Evolutionary conservation across 1,140 invertebrate genomes (phyloP).

Genomic region (Hyles vespertilio): DNA sequence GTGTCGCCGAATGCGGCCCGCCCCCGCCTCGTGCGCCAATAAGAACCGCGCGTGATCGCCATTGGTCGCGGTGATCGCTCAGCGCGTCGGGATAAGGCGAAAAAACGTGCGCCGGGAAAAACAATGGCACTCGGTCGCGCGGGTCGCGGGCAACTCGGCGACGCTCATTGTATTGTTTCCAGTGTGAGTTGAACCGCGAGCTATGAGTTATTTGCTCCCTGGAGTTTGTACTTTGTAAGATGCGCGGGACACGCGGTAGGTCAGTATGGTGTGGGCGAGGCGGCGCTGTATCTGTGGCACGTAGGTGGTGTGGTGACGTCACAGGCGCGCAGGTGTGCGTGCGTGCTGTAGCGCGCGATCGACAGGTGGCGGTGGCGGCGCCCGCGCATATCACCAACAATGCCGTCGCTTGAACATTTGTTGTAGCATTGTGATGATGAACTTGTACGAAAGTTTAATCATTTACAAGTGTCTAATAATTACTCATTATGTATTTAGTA

Average conservation of each 20-base stretch:
- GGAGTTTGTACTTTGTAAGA: conserved; percentile 1
- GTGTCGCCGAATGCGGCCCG: conserved; percentile 35
- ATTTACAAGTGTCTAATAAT: not conserved
- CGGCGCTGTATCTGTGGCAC: conserved; percentile 1
- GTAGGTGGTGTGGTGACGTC: conserved; percentile 9
- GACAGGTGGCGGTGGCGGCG: conserved; percentile 24
- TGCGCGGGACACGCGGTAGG: not conserved
- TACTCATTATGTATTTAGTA: not conserved
- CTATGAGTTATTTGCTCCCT: conserved; percentile 1
- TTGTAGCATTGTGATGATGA: no score
- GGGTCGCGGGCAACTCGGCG: conserved; percentile 32
- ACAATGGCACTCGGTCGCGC: conserved; percentile 61
- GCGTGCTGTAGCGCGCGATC: conserved; percentile 9
- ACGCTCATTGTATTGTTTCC: conserved; percentile 18
- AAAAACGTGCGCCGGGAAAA: conserved; percentile 57
- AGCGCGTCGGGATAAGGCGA: conserved; percentile 34
- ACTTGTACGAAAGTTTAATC: no score
- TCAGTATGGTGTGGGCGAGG: conserved; percentile 3
- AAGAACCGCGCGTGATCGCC: conserved; percentile 21
- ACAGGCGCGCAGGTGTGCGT: conserved; percentile 19
- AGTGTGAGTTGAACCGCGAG: conserved; percentile 11
- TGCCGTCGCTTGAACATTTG: no score
- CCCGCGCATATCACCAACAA: not conserved
- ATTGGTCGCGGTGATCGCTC: conserved; percentile 35
- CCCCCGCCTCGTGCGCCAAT: conserved; percentile 50